Percentiles rank a stretch among this genome's conserved stretches.
These are phyloP conservation scores for Mizuhopecten yessoensis DNA, from an alignment of 1,140 invertebrate species.

Conservation along the genomic window DNA sequence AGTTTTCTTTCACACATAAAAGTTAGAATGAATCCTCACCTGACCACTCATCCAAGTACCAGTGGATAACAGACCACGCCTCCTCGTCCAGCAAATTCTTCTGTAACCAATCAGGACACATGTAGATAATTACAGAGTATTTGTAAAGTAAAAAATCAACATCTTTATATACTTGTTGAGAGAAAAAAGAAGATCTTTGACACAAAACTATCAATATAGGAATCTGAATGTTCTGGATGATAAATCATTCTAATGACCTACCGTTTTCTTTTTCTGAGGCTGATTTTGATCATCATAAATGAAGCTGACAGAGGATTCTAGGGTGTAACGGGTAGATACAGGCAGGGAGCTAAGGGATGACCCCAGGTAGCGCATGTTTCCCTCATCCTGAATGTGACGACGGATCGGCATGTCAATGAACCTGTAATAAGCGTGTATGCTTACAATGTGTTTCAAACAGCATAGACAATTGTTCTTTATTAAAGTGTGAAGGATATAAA, in stretches of 20 bases:
- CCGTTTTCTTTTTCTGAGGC: conserved; percentile 23
- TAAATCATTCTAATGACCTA: not conserved
- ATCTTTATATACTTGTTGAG: no score
- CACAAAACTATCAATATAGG: no score
- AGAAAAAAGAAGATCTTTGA: no score
- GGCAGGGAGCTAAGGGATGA: conserved; percentile 42
- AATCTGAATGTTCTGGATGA: no score
- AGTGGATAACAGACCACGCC: conserved; percentile 66
- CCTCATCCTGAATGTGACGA: conserved; percentile 79
- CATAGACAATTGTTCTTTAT: no score
- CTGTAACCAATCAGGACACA: not conserved
- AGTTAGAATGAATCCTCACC: conserved; percentile 68
- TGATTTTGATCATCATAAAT: not conserved
- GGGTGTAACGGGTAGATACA: not conserved
- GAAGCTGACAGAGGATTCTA: conserved; percentile 12
- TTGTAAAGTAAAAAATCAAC: no score
- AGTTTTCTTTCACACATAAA: no score
- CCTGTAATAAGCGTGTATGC: conserved; percentile 59
- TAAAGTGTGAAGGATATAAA: no score
- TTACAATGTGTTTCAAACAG: not conserved
- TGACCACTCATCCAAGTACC: conserved; percentile 76
- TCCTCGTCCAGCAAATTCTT: conserved; percentile 64
- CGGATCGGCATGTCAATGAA: conserved; percentile 78
- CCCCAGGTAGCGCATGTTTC: conserved; percentile 47
- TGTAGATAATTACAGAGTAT: no score